These are phyloP conservation scores for Apistogramma diplotaenia DNA, from an alignment of 2,113 vertebrate species.

Conservation along the genomic window DNA sequence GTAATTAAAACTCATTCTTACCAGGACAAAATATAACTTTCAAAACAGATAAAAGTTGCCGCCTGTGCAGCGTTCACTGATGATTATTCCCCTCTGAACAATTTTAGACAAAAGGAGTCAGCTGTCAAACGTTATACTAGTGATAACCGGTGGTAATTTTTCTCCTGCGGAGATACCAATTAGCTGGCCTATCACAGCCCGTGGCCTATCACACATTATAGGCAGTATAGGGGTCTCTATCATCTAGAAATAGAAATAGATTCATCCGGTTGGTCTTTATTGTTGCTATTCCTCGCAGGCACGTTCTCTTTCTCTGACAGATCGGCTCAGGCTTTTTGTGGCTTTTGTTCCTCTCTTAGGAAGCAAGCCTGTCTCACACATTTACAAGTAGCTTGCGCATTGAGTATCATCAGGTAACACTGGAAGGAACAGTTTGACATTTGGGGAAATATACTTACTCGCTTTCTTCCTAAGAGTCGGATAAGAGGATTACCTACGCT, in stretches of 20 bases:
- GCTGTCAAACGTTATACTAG: constrained; percentile 4
- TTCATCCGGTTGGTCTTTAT: not conserved
- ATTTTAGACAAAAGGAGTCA: constrained; percentile 10
- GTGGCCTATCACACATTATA: not conserved
- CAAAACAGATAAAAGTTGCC: not conserved
- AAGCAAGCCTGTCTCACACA: not conserved
- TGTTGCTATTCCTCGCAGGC: not conserved
- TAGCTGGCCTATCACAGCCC: not conserved
- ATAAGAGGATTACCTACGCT: not conserved
- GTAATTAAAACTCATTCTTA: not conserved
- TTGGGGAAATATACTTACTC: not conserved
- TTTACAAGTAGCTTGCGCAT: not conserved
- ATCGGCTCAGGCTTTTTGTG: not conserved
- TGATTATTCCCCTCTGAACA: constrained; percentile 11
- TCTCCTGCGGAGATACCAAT: not conserved
- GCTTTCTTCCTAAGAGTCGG: not conserved
- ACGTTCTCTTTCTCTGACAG: constrained; percentile 13
- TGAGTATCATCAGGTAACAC: not conserved
- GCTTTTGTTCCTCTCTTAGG: not conserved
- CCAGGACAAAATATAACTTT: not conserved
- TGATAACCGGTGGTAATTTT: not conserved
- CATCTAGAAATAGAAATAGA: constrained; percentile 29
- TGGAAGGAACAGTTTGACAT: not conserved
- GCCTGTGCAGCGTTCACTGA: not conserved
- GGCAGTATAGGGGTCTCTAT: not conserved